Percentiles rank a stretch among this genome's conserved stretches.
phyloP scores from a whole-genome alignment of 2,113 vertebrate species.

The Rhea americana region DNA sequence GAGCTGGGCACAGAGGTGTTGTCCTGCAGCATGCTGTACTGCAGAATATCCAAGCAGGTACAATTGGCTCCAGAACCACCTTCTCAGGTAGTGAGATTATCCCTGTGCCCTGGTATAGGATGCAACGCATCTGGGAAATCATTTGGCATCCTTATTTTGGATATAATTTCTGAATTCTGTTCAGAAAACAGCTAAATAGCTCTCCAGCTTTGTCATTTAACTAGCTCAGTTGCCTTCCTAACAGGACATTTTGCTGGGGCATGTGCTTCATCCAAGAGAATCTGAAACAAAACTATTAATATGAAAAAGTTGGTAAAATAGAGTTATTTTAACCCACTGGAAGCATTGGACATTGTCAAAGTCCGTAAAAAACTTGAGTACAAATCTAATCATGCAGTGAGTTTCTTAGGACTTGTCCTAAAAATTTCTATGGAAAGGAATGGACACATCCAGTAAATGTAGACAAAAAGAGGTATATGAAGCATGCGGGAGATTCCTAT shows the following conservation, averaged over 20 bases:
- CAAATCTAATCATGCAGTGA: background rate
- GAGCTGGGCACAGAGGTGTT: fast-evolving
- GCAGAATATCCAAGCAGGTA: background rate
- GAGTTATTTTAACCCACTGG: background rate
- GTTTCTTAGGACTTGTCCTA: background rate
- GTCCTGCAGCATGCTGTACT: background rate
- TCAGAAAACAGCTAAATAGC: background rate
- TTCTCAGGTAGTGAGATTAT: background rate
- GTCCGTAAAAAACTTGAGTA: background rate
- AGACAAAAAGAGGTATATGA: background rate
- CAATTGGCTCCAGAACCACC: background rate
- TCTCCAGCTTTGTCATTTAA: background rate
- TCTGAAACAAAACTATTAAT: background rate
- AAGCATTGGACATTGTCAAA: background rate
- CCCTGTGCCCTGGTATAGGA: background rate
- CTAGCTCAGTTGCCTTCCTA: background rate
- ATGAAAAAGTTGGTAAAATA: background rate
- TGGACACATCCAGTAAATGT: background rate
- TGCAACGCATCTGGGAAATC: background rate
- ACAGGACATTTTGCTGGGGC: background rate
- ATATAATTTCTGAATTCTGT: background rate
- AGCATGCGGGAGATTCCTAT: background rate
- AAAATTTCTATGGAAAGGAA: background rate
- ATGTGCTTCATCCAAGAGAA: background rate
- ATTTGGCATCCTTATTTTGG: background rate